Base-by-base conservation (phyloP, 2,797 vertebrate species). In the Schizopygopsis malacanthus region DNA sequence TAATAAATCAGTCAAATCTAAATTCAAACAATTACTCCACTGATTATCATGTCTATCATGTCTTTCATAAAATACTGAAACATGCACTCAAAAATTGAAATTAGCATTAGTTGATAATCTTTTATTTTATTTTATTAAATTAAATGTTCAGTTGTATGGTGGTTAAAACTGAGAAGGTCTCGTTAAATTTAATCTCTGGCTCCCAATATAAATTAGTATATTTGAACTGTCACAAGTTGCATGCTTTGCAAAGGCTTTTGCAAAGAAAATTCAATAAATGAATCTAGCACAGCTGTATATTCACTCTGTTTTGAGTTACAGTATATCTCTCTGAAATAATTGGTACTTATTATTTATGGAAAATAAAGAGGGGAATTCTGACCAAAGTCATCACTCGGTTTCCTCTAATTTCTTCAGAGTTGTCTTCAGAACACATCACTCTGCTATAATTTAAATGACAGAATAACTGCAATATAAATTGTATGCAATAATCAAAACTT, bases 291-390 rank as follows among this genome's bases (percentile, higher is more conserved):
- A 56, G 59, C 81, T 89, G 79, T 83, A 83, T 81, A 83, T 82
- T 77, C 39, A 86, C 87, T 90, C 90, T 69, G 85, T 86, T 78
- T 83, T 73, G 83, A 80, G 85, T 77, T 88, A 6, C 39, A 63
- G 59, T 85, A 33, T 85, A 75, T 86, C 54, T 82, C 88, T 82
- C 88, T 82, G n/a, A 85, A 71, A 79, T 83, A 63, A 83, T 61
- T 83, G 77, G 50, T 82, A 56, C 80, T 70, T 70, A 81, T 52
- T 54, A 69, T 33, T 41, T 71, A n/a, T 71, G 47, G 79, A 79
- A 79, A 79, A 71, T 54, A 28, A 70, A 45, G 59, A 65, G 45
- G 33, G 39, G 16, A 20, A 52, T 28, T 78, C 45, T 84, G 83
- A 77, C 61, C 75, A 84, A 54, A 69, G 61, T 54, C 83, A 79